These are phyloP conservation scores for Baronia brevicornis DNA, from an alignment of 2,888 invertebrate genomes.

Conservation along the genomic window DNA sequence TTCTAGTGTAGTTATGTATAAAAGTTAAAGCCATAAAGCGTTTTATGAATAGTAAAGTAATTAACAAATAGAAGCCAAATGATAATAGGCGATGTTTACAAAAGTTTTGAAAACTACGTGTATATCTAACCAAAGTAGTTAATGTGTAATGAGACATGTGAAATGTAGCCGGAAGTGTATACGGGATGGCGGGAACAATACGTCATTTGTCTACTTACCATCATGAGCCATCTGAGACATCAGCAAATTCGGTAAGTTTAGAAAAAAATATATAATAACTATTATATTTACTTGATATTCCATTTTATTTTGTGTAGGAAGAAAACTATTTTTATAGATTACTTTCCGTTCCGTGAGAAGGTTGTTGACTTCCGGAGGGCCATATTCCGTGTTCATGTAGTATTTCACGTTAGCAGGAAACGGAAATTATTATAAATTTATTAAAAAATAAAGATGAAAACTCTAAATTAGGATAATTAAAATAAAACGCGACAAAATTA, in stretches of 20 bases:
- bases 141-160: no score
- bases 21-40: neutral
- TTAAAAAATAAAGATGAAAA: no score
- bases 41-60: neutral
- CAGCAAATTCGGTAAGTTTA: conserved; percentile 33
- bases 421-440: no score
- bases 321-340: neutral
- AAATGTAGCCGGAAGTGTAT: conserved; percentile 5
- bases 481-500: no score
- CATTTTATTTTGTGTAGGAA: neutral
- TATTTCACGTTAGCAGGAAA: no score
- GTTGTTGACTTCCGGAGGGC: no score
- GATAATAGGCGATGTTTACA: no score
- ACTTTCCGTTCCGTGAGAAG: no score
- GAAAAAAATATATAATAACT: neutral
- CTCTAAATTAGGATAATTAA: no score
- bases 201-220: conserved; percentile 61
- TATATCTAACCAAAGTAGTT: no score
- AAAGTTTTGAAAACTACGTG: no score
- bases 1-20: neutral
- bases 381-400: no score
- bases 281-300: neutral
- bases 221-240: conserved; percentile 48
- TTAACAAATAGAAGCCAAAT: conserved; percentile 1
- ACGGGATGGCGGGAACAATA: conserved; percentile 61